These are phyloP conservation scores for Euura saliciscinereae DNA, from an alignment of 1,140 invertebrate species.

Conservation along the genomic window DNA sequence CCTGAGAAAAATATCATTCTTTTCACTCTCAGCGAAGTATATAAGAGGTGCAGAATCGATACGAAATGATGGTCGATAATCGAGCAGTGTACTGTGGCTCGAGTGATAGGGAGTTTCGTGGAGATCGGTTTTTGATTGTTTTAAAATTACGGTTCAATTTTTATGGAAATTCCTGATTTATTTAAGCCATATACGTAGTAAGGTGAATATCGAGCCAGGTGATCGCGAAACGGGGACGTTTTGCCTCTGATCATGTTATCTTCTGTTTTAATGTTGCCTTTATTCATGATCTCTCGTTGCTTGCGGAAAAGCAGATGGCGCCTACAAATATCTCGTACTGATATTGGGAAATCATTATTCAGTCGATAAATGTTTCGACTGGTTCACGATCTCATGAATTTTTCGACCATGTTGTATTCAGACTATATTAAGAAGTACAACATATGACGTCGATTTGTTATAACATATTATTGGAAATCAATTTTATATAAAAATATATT, in stretches of 20 bases:
- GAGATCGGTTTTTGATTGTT: conserved; percentile 1
- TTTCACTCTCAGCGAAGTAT: background rate
- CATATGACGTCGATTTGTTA: background rate
- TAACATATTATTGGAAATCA: background rate
- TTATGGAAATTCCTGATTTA: background rate
- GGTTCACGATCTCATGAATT: background rate
- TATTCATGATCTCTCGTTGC: background rate
- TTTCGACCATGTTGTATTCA: conserved; percentile 1
- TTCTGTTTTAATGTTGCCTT: background rate
- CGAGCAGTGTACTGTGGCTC: background rate
- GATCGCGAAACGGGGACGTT: too few species aligned
- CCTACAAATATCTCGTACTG: background rate
- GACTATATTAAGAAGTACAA: background rate
- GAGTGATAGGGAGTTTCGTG: background rate
- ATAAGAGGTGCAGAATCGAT: background rate
- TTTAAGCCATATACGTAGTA: background rate
- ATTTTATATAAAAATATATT: conserved; percentile 8
- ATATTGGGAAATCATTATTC: background rate
- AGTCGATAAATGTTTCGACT: background rate
- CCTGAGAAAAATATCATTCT: background rate
- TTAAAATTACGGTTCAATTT: conserved; percentile 2
- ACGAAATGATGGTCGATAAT: background rate
- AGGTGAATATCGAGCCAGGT: too few species aligned
- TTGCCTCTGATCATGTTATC: background rate
- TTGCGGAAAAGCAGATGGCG: background rate